These are phyloP conservation scores for Sinocyclocheilus anshuiensis DNA, from an alignment of 2,113 vertebrate genomes.

Conservation along the genomic window DNA sequence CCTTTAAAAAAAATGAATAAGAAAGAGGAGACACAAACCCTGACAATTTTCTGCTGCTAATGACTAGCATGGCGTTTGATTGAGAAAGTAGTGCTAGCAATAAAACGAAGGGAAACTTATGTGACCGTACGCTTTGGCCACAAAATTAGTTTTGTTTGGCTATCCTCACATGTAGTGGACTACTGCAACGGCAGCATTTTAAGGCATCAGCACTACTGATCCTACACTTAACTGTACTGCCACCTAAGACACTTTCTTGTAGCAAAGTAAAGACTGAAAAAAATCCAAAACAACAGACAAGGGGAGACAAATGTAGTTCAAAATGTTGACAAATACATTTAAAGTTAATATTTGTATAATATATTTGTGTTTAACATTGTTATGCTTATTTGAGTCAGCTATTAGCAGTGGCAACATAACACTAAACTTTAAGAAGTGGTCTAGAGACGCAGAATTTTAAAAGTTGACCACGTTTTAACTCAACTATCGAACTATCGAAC, in stretches of 20 bases:
- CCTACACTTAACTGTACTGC: not conserved
- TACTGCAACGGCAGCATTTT: conserved; percentile 1
- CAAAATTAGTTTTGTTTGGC: conserved; percentile 20
- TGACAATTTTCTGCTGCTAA: conserved; percentile 16
- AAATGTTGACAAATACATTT: not conserved
- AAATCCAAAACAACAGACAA: too few relatives aligned
- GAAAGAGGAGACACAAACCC: conserved; percentile 8
- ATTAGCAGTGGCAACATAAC: not conserved
- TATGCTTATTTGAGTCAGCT: not conserved
- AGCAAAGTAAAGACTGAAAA: not conserved
- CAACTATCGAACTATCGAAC: not conserved
- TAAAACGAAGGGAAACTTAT: conserved; percentile 12
- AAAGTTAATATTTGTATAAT: not conserved
- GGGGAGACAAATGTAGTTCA: too few relatives aligned
- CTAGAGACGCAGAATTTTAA: not conserved
- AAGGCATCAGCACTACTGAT: conserved; percentile 5
- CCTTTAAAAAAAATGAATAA: conserved; percentile 19
- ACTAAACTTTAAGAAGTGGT: not conserved
- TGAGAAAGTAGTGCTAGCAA: conserved; percentile 22
- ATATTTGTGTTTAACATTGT: not conserved
- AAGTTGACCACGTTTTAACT: not conserved
- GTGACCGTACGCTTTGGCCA: not conserved
- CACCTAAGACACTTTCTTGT: not conserved
- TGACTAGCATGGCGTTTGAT: conserved; percentile 13
- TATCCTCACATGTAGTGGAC: not conserved